These are phyloP conservation scores for Tetraneura akinire DNA, from an alignment of 1,140 invertebrate genomes.

Conservation along the genomic window DNA sequence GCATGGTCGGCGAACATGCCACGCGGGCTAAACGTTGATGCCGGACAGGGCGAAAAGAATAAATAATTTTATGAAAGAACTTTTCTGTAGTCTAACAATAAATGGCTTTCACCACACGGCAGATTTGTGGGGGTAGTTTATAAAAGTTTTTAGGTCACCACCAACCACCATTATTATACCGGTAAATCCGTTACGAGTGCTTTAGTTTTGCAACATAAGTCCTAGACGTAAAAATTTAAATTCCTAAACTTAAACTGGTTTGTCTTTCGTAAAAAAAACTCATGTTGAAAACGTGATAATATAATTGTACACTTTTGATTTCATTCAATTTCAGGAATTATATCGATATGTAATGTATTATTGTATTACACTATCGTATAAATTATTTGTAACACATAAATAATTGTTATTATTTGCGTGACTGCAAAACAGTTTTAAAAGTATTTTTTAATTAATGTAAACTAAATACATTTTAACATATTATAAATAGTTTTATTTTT, in stretches of 20 bases:
- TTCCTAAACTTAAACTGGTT: background rate
- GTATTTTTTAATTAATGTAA: too few relatives aligned
- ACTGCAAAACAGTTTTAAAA: too few relatives aligned
- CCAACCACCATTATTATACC: too few relatives aligned
- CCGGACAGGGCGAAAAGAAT: background rate
- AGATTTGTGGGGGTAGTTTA: slow-evolving; percentile 20
- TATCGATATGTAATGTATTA: too few relatives aligned
- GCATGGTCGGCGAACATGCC: background rate
- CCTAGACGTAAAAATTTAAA: background rate
- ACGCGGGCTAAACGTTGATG: background rate
- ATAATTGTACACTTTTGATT: too few relatives aligned
- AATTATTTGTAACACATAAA: too few relatives aligned
- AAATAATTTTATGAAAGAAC: slow-evolving; percentile 3
- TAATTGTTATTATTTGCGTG: too few relatives aligned
- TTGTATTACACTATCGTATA: too few relatives aligned
- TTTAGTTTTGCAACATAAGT: background rate
- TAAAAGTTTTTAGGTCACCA: slow-evolving; percentile 16
- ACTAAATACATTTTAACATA: too few relatives aligned
- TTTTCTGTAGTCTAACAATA: slow-evolving; percentile 2
- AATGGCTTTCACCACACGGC: background rate
- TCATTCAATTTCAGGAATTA: too few relatives aligned
- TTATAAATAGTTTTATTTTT: too few relatives aligned
- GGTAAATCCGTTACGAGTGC: background rate
- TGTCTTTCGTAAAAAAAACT: background rate
- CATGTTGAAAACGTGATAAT: too few relatives aligned